These are phyloP conservation scores for Nomada ferruginata DNA, from an alignment of 2,888 invertebrate genomes.

Conservation along the genomic window DNA sequence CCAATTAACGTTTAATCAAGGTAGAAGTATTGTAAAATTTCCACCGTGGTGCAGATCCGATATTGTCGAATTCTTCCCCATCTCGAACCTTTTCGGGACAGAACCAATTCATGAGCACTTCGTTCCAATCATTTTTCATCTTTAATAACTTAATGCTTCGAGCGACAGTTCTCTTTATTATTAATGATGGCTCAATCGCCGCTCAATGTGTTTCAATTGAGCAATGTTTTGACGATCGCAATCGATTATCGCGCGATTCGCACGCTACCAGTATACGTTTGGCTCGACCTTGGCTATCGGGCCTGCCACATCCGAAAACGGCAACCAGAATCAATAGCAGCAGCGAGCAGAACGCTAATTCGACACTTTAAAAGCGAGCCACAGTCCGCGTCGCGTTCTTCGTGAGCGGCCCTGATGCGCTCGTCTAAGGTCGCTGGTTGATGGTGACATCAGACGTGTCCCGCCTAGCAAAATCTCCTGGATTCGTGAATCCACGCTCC, in stretches of 20 bases:
- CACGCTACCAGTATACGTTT: slow-evolving; percentile 29
- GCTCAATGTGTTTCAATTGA: slow-evolving; percentile 31
- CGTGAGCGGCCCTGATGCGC: slow-evolving; percentile 73
- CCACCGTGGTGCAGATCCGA: too few species aligned
- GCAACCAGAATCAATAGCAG: slow-evolving; percentile 55
- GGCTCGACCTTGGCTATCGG: slow-evolving; percentile 59
- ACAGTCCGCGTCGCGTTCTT: slow-evolving; percentile 64
- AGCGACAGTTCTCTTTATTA: slow-evolving; percentile 10
- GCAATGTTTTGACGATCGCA: slow-evolving; percentile 50
- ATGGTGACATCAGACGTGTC: slow-evolving; percentile 76
- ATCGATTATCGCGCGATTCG: slow-evolving; percentile 35
- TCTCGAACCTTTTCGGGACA: not conserved
- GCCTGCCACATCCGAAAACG: slow-evolving; percentile 53
- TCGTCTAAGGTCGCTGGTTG: slow-evolving; percentile 69
- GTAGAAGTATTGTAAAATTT: too few species aligned
- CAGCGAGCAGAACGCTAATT: slow-evolving; percentile 66
- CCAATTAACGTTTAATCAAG: not conserved
- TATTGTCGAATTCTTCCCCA: not conserved
- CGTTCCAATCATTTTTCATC: not conserved
- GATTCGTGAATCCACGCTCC: slow-evolving; percentile 52
- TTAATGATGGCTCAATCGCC: slow-evolving; percentile 11
- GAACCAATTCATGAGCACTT: not conserved
- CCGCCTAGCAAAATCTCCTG: slow-evolving; percentile 61
- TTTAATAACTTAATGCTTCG: not conserved
- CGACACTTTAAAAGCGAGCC: slow-evolving; percentile 75